A percentile compares a stretch with the other conserved stretches of the same genome.
Evolutionary conservation across 2,888 invertebrate species (phyloP).

Genomic region (Tipula confusa): DNA sequence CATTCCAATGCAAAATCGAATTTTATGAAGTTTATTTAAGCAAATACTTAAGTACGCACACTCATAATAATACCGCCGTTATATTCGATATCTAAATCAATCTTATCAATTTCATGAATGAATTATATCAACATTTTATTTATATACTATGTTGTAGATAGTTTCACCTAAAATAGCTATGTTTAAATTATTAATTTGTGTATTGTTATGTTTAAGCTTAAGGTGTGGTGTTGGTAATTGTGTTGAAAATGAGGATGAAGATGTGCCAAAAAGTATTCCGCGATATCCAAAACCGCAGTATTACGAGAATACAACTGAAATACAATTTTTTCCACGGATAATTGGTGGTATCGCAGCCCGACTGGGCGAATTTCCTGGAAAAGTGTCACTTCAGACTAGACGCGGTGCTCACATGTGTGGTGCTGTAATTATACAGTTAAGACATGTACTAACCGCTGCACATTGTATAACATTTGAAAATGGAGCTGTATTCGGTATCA

Average conservation of each 20-base stretch:
- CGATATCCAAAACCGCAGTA: not conserved
- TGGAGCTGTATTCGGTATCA: not conserved
- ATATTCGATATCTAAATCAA: not conserved
- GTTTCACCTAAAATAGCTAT: not conserved
- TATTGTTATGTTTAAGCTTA: not conserved
- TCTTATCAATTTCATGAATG: not conserved
- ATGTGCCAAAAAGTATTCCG: not conserved
- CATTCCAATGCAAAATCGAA: not conserved
- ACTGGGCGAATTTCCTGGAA: constrained; percentile 33
- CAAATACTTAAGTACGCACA: not conserved
- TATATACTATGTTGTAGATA: too few relatives aligned
- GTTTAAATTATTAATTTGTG: not conserved
- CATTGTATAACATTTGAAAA: constrained; percentile 33
- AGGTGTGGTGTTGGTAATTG: not conserved
- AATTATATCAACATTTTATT: not conserved
- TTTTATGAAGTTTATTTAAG: not conserved
- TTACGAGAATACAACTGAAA: not conserved
- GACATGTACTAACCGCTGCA: constrained; percentile 35
- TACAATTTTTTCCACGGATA: constrained; percentile 28
- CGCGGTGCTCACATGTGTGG: constrained; percentile 34
- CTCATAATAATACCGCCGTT: not conserved
- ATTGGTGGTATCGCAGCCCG: constrained; percentile 32
- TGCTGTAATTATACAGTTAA: constrained; percentile 32
- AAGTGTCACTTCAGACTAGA: constrained; percentile 32
- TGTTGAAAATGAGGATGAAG: not conserved